Conservation (phyloP, 2,888 invertebrate species). For the Drosophila kambysellisi region DNA sequence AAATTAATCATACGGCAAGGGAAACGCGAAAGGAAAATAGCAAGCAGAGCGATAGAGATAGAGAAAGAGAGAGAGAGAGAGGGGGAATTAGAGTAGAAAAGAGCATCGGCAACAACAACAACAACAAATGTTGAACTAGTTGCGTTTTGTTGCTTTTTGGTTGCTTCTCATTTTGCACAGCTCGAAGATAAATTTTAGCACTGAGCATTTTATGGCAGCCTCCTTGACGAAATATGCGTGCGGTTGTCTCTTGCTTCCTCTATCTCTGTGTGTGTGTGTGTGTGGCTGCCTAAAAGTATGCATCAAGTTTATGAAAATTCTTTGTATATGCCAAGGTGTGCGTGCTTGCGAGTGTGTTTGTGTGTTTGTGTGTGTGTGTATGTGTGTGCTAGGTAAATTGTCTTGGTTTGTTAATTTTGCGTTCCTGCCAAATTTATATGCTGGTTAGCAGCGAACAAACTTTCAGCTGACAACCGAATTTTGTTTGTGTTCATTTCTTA, state of each 20-base stretch:
- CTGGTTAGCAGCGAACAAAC: slow-evolving; percentile 66
- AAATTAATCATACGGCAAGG: slow-evolving; percentile 65
- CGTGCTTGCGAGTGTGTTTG: slow-evolving; percentile 1
- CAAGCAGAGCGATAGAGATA: background rate
- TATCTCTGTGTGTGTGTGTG: slow-evolving; percentile 13
- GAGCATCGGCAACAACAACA: background rate
- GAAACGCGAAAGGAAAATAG: background rate
- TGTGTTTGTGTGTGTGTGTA: slow-evolving; percentile 7
- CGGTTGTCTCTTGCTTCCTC: slow-evolving; percentile 46
- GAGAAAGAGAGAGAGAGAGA: background rate
- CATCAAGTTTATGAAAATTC: slow-evolving; percentile 79
- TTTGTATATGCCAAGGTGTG: slow-evolving; percentile 61
- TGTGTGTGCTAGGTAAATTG: slow-evolving; percentile 53
- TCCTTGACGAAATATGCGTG: slow-evolving; percentile 71
- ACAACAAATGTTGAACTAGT: slow-evolving; percentile 30
- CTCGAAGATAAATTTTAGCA: slow-evolving; percentile 65
- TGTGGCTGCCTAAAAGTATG: slow-evolving; percentile 58
- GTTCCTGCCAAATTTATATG: slow-evolving; percentile 72
- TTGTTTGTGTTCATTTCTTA: slow-evolving; percentile 62
- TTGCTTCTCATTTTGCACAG: slow-evolving; percentile 10
- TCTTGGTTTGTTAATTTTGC: slow-evolving; percentile 75
- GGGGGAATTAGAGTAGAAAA: background rate
- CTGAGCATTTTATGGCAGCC: slow-evolving; percentile 61
- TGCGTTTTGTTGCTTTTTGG: slow-evolving; percentile 27
- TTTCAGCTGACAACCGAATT: slow-evolving; percentile 60